Evolutionary conservation across 1,140 invertebrate species (phyloP), one percentile per base, ranked within the genome.

Genomic region (Papilio polytes): DNA sequence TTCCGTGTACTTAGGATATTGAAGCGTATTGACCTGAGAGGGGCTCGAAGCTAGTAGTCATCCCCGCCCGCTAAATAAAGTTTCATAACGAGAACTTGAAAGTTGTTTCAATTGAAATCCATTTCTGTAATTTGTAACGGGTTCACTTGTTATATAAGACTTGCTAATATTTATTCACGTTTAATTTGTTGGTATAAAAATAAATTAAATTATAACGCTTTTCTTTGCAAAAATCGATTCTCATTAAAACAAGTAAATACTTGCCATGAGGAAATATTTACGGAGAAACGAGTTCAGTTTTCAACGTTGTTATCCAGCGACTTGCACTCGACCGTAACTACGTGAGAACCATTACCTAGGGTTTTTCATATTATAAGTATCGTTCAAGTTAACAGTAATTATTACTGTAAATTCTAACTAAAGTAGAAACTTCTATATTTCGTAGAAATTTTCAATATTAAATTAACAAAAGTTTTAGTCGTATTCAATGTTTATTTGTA

Each of bases 1-100:
- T 74, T 74, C 72, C 41, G 72, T 74, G 72, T 74, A 74, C 44
- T 74, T 46, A 74, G 72, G 72, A 74, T 46, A 46, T 74, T 46
- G 70, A 73, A 8, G 36, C 36, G n/a, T 73, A 73, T 73, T 73
- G 72, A 74, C 41, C 31, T 20, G 44, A 44, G 10, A 36, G 72
- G 41, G 72, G 36, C 59, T 70, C 26, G 63, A 31, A 4, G 20
- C 10, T 70, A 1, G 26, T 15, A 26, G 59, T 4, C 22, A 8
- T 31, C 63, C 22, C 63, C 63, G 22, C 22, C 26, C 63, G 22
- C 63, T 31, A 15, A 70, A 63, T 22, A 12, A 63, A 63, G 8
- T 26, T 66, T 31, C 3, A 70, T 70, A 70, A 70, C 22, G 63
- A 70, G 10, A 70, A 70, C 63, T 70, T 70, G 63, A 70, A 70